phyloP scores from a whole-genome alignment of 2,113 vertebrate species.

The Uria aalge region DNA sequence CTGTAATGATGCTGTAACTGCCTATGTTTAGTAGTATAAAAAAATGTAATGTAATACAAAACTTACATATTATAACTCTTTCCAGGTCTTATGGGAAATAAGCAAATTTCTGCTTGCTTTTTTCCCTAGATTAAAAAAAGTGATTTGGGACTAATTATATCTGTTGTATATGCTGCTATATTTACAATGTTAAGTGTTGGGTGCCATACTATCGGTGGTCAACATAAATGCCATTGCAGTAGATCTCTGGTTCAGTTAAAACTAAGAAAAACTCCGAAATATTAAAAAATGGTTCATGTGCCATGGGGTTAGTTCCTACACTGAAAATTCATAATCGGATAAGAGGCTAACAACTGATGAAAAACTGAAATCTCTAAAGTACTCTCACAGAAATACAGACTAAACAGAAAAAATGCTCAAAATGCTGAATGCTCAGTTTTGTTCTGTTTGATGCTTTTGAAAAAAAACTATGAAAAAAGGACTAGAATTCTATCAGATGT shows the following conservation, averaged over 20 bases:
- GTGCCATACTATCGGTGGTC: background rate
- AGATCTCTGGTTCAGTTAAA: background rate
- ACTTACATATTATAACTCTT: background rate
- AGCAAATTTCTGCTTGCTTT: background rate
- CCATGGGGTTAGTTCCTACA: background rate
- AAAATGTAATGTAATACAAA: background rate
- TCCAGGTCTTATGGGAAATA: background rate
- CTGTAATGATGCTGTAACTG: background rate
- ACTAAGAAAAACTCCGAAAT: background rate
- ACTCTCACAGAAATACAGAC: background rate
- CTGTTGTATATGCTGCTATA: background rate
- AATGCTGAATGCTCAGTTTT: background rate
- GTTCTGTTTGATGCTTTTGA: background rate
- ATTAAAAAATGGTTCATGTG: background rate
- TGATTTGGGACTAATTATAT: background rate
- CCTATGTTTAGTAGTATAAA: background rate
- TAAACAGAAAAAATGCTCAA: background rate
- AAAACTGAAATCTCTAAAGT: background rate
- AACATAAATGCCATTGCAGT: background rate
- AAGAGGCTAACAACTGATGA: background rate
- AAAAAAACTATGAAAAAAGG: background rate
- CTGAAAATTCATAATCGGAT: background rate
- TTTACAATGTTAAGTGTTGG: background rate
- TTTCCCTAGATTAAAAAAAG: background rate
- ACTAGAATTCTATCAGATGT: conserved; percentile 2